phyloP scores from a whole-genome alignment of 2,797 vertebrate species.

The Chaunax sp. region DNA sequence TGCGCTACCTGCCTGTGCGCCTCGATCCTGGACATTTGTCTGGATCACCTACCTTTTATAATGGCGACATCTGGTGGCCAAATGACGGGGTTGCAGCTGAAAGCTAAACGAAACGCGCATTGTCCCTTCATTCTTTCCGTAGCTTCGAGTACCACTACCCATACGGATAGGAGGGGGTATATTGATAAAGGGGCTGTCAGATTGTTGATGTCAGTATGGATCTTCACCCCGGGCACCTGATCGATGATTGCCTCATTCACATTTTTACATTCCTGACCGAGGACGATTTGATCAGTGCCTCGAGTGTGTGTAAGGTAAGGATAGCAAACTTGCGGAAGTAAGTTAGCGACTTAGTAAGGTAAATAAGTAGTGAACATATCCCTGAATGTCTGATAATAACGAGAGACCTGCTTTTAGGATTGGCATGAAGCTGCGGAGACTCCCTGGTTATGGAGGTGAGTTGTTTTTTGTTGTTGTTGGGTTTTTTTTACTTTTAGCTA shows the following conservation, averaged over 20 bases:
- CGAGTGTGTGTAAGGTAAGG: conserved; percentile 83
- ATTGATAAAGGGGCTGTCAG: fast-evolving
- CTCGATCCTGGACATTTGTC: neutral
- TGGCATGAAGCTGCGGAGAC: conserved; percentile 78
- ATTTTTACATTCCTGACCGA: conserved; percentile 81
- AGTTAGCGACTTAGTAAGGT: too few relatives aligned
- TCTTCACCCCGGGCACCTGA: conserved; percentile 35
- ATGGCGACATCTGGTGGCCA: conserved; percentile 77
- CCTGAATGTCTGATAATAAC: neutral
- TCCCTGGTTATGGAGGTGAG: conserved; percentile 82
- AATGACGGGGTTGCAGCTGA: fast-evolving
- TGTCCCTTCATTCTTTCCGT: conserved; percentile 63
- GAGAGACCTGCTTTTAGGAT: conserved; percentile 49
- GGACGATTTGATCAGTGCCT: conserved; percentile 77
- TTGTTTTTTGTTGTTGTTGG: neutral
- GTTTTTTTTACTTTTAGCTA: too few relatives aligned
- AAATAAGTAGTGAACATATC: neutral
- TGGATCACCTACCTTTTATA: conserved; percentile 39
- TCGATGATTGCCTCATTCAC: conserved; percentile 78
- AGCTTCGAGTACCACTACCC: conserved; percentile 6
- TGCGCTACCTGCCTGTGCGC: conserved; percentile 12
- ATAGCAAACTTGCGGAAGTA: conserved; percentile 65
- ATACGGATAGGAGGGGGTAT: too few relatives aligned
- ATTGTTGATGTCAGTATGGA: conserved; percentile 55
- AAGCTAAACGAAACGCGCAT: fast-evolving